Percentiles rank a stretch among this genome's conserved stretches.
Conservation (phyloP, 2,797 vertebrate species). For the Valencia hispanica region DNA sequence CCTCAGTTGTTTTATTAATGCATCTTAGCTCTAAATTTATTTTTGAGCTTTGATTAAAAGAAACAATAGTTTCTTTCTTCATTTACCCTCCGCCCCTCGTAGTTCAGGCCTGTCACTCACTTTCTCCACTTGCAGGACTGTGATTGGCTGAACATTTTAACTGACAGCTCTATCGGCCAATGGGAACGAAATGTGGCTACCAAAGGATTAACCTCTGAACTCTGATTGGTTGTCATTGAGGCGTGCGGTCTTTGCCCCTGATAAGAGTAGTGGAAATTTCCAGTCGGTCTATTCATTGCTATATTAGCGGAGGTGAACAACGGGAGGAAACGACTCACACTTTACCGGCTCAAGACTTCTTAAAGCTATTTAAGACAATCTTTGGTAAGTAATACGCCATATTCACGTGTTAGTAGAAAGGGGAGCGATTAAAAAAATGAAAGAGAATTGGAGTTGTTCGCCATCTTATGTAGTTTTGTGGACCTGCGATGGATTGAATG, state of each 20-base stretch:
- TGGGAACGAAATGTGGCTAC: neutral
- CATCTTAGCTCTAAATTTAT: neutral
- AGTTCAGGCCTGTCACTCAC: neutral
- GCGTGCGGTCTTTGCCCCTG: neutral
- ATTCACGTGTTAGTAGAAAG: accelerated
- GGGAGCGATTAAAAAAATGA: accelerated
- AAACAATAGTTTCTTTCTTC: slow-evolving; percentile 15
- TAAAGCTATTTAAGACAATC: neutral
- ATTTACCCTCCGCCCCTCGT: accelerated
- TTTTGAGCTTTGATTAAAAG: accelerated
- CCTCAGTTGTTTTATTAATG: neutral
- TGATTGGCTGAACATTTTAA: slow-evolving; percentile 37
- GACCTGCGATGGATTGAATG: slow-evolving; percentile 15
- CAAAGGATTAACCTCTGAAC: accelerated
- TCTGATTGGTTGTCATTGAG: slow-evolving; percentile 53
- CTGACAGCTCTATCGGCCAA: slow-evolving; percentile 9
- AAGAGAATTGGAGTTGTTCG: neutral
- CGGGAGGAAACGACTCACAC: accelerated
- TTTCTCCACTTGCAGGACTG: neutral
- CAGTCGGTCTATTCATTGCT: slow-evolving; percentile 16
- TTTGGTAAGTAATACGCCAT: slow-evolving; percentile 31
- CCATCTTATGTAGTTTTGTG: neutral
- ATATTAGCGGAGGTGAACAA: neutral
- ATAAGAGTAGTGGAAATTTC: slow-evolving; percentile 78
- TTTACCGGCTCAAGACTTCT: neutral